Conservation (phyloP, 2,113 vertebrate species). For the Ceuthmochares aereus region DNA sequence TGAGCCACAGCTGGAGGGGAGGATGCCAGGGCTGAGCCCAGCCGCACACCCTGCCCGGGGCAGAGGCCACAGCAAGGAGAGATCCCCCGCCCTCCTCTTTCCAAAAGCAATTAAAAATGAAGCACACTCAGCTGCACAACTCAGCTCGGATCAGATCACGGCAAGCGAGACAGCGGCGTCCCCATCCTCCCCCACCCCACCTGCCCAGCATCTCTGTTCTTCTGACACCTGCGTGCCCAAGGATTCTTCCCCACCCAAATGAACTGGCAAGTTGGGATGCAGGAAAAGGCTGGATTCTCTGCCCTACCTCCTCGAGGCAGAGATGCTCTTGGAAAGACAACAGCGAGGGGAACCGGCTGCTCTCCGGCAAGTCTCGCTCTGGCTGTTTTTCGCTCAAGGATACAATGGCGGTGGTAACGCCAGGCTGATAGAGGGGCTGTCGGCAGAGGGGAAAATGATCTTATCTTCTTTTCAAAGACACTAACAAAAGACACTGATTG, state of each 20-base stretch:
- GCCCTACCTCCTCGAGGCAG: background rate
- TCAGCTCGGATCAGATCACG: conserved; percentile 40
- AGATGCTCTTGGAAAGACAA: background rate
- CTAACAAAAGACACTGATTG: conserved; percentile 49
- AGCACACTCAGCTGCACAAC: conserved; percentile 58
- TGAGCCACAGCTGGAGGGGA: background rate
- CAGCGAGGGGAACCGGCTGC: background rate
- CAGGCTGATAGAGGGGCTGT: background rate
- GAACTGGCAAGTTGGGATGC: background rate
- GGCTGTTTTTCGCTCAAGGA: conserved; percentile 7
- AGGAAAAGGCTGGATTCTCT: background rate
- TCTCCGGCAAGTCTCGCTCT: background rate
- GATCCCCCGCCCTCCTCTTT: background rate
- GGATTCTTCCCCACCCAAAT: background rate
- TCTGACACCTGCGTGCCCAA: accelerated
- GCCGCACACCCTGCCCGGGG: background rate
- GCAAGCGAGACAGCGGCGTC: background rate
- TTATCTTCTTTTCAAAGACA: conserved; percentile 20
- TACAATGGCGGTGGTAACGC: background rate
- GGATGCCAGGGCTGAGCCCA: background rate
- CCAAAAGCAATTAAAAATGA: conserved; percentile 63
- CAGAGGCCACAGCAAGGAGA: background rate
- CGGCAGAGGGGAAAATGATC: background rate
- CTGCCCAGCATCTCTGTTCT: background rate
- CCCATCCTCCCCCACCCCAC: background rate